Conservation (phyloP, 37 sponge, comb jelly and placozoan species). For the Halisarca cf. caerulea region DNA sequence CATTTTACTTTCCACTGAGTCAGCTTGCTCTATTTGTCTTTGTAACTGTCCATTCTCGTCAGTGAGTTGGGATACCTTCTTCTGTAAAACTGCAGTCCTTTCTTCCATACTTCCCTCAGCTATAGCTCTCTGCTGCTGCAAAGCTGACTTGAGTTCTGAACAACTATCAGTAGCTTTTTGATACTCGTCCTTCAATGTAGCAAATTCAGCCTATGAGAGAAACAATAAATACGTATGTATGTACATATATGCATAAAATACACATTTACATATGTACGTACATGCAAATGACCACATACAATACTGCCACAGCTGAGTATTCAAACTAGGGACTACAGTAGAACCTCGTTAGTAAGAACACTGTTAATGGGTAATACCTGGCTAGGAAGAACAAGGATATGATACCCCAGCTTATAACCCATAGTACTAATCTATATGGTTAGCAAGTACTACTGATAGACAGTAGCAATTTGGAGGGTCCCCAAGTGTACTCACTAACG, state of each 20-base stretch:
- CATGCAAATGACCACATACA: too few relatives aligned
- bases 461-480: too few relatives aligned
- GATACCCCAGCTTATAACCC: too few relatives aligned
- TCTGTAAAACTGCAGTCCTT: not conserved
- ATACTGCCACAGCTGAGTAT: too few relatives aligned
- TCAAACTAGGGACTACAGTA: too few relatives aligned
- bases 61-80: not conserved
- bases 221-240: not conserved
- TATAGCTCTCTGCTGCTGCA: not conserved
- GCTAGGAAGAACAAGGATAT: too few relatives aligned
- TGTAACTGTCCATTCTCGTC: not conserved
- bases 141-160: not conserved
- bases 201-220: not conserved
- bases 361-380: too few relatives aligned
- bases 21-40: not conserved
- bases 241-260: not conserved
- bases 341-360: too few relatives aligned
- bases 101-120: not conserved
- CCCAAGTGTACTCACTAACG: too few relatives aligned
- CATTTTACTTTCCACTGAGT: not conserved
- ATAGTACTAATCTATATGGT: too few relatives aligned
- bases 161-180: not conserved
- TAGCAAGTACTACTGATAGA: too few relatives aligned
- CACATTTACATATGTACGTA: not conserved
- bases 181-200: not conserved